A percentile compares a stretch with the other conserved stretches of the same genome.
These are phyloP conservation scores for Allolobophora icterica DNA, from an alignment of 2,888 invertebrate genomes.

Conservation along the genomic window DNA sequence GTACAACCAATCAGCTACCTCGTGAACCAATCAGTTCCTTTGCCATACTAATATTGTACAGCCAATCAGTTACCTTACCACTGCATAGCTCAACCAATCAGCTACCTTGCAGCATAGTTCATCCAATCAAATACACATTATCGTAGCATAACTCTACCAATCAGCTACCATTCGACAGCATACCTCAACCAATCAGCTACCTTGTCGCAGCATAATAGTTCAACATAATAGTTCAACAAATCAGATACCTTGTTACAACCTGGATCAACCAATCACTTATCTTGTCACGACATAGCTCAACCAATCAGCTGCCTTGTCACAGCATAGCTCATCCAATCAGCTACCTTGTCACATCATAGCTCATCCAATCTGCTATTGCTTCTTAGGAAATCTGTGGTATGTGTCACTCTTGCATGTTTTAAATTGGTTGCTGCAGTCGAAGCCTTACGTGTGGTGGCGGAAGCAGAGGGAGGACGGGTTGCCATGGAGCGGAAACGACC, in stretches of 20 bases:
- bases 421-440: background rate
- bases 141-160: too few species aligned
- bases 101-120: too few species aligned
- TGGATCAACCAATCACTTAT: background rate
- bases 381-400: background rate
- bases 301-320: background rate
- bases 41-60: background rate
- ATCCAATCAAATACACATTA: too few species aligned
- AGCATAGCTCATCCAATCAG: background rate
- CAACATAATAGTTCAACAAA: background rate
- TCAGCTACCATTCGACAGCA: background rate
- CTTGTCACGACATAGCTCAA: background rate
- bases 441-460: slow-evolving; percentile 9
- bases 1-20: background rate
- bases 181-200: background rate
- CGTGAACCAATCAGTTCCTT: background rate
- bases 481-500: slow-evolving; percentile 72
- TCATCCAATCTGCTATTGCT: too few species aligned
- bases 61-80: background rate
- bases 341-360: too few species aligned
- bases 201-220: background rate
- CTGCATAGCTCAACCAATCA: too few species aligned
- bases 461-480: background rate
- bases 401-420: background rate
- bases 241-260: background rate